A percentile compares a stretch with the other conserved stretches of the same genome.
phyloP scores from a whole-genome alignment of 2,888 invertebrate species.

The Octonoba sinensis region DNA sequence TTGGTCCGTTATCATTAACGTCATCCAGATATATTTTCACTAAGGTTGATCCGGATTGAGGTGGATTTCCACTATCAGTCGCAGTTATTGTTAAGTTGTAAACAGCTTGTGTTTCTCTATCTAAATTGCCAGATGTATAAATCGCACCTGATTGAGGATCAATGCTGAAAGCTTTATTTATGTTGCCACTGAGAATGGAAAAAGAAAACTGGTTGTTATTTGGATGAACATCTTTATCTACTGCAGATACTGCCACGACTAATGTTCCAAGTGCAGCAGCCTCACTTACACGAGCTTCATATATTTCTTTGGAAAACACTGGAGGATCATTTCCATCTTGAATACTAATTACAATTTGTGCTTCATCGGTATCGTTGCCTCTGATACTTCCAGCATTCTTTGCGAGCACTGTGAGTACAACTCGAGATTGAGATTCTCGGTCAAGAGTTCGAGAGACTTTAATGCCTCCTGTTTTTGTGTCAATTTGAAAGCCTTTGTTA shows the following conservation, averaged over 20 bases:
- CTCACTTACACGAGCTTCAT: constrained; percentile 86
- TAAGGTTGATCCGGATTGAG: constrained; percentile 90
- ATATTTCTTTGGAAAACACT: constrained; percentile 82
- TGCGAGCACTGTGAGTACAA: constrained; percentile 90
- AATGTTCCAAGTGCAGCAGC: constrained; percentile 81
- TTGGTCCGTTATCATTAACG: constrained; percentile 93
- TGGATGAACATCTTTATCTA: constrained; percentile 90
- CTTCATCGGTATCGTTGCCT: constrained; percentile 95
- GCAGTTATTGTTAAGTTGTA: constrained; percentile 87
- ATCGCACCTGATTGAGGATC: constrained; percentile 88
- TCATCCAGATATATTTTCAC: constrained; percentile 85
- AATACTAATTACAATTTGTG: constrained; percentile 91
- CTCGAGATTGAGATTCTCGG: constrained; percentile 88
- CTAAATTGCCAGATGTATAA: constrained; percentile 80
- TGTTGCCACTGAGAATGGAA: constrained; percentile 87
- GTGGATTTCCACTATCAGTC: constrained; percentile 88
- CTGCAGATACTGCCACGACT: constrained; percentile 84
- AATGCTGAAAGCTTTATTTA: constrained; percentile 86
- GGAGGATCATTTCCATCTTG: constrained; percentile 98
- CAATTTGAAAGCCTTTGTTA: constrained; percentile 88
- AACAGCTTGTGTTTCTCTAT: constrained; percentile 82
- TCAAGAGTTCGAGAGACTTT: constrained; percentile 85
- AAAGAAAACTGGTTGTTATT: constrained; percentile 93
- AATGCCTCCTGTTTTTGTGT: constrained; percentile 83
- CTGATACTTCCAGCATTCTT: constrained; percentile 94